A percentile compares a stretch with the other conserved stretches of the same genome.
phyloP scores from a whole-genome alignment of 2,888 invertebrate genomes.

The Hypsopygia costalis region DNA sequence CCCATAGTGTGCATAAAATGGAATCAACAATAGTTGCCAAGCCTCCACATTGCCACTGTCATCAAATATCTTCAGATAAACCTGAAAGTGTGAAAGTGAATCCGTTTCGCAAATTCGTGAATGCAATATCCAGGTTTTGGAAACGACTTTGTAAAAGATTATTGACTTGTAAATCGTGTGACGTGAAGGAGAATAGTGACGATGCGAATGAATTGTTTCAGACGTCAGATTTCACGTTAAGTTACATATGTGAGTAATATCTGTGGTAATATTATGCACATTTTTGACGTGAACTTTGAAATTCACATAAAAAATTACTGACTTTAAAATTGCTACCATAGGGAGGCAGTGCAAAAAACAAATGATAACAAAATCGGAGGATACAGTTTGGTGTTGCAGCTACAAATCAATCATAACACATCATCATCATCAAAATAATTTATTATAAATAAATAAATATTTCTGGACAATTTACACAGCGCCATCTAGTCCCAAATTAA shows the following conservation, averaged over 20 bases:
- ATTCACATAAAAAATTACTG: no score
- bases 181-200: conserved; percentile 17
- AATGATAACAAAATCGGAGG: no score
- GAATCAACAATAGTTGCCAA: conserved; percentile 40
- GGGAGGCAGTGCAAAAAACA: no score
- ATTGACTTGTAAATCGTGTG: conserved; percentile 4
- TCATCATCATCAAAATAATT: no score
- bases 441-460: no score
- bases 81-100: conserved; percentile 28
- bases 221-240: conserved; percentile 31
- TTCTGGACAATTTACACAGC: no score
- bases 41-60: conserved; percentile 60
- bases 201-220: conserved; percentile 19
- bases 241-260: conserved; percentile 64
- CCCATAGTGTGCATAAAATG: conserved; percentile 32
- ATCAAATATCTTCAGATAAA: conserved; percentile 28
- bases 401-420: no score
- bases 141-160: conserved; percentile 28
- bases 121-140: conserved; percentile 25
- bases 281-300: no score
- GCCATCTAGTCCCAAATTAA: no score
- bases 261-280: no score
- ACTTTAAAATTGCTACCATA: no score
- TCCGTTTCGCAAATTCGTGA: conserved; percentile 30
- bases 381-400: no score